phyloP scores from a whole-genome alignment of 2,113 vertebrate species.

The Natator depressus region DNA sequence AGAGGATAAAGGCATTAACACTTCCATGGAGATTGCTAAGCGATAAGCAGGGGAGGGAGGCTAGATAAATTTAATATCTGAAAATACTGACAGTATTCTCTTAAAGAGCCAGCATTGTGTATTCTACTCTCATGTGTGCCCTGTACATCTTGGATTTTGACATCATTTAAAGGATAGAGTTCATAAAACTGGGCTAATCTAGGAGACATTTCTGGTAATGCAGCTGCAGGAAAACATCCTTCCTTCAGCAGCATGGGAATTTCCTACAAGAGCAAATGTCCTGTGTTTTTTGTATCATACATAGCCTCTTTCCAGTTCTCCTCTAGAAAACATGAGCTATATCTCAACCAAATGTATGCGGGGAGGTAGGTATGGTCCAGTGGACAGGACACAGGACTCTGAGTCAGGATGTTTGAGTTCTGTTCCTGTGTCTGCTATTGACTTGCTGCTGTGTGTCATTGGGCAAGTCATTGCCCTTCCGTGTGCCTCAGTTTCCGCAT shows the following conservation, averaged over 20 bases:
- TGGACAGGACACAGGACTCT: neutral
- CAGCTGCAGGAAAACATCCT: neutral
- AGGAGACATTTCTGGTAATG: neutral
- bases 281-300: neutral
- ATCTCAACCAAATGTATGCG: neutral
- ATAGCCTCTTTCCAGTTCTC: neutral
- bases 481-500: neutral
- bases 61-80: neutral
- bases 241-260: neutral
- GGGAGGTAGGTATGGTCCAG: neutral
- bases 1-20: neutral
- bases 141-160: neutral
- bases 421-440: neutral
- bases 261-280: neutral
- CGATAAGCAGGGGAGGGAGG: neutral
- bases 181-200: neutral
- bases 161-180: neutral
- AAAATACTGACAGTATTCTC: neutral
- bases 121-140: neutral
- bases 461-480: neutral
- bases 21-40: neutral
- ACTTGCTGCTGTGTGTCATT: neutral
- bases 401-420: neutral
- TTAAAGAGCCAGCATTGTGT: too few relatives aligned
- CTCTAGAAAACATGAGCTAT: neutral